phyloP scores from a whole-genome alignment of 2,113 vertebrate species.

The Eclectus roratus region DNA sequence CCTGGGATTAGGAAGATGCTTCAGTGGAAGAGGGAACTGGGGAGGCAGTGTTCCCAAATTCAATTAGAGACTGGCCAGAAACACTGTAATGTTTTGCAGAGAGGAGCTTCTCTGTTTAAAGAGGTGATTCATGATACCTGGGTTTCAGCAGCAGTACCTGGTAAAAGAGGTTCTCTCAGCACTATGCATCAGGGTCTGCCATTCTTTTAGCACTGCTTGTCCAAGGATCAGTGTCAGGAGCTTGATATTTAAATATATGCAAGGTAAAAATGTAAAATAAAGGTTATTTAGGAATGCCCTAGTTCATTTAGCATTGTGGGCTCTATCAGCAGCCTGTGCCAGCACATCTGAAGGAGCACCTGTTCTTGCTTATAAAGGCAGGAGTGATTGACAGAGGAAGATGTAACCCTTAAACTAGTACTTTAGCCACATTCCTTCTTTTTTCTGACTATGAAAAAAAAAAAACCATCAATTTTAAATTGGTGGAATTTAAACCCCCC shows the following conservation, averaged over 20 bases:
- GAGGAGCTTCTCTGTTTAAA: background rate
- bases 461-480: background rate
- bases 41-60: background rate
- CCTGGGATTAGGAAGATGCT: background rate
- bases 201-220: background rate
- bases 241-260: background rate
- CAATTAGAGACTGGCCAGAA: background rate
- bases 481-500: background rate
- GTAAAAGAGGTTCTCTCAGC: background rate
- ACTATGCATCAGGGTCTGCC: accelerated
- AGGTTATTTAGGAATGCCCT: background rate
- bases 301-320: background rate
- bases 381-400: background rate
- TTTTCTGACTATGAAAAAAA: background rate
- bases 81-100: background rate
- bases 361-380: background rate
- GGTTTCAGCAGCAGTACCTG: background rate
- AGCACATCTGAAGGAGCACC: background rate
- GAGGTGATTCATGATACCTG: background rate
- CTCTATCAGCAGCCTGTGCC: background rate
- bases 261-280: background rate
- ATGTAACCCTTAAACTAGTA: background rate
- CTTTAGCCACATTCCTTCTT: background rate
- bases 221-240: background rate
- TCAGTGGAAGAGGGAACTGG: background rate